A percentile compares a stretch with the other conserved stretches of the same genome.
These are phyloP conservation scores for Byasa hedistus DNA, from an alignment of 2,888 invertebrate species.

Conservation along the genomic window DNA sequence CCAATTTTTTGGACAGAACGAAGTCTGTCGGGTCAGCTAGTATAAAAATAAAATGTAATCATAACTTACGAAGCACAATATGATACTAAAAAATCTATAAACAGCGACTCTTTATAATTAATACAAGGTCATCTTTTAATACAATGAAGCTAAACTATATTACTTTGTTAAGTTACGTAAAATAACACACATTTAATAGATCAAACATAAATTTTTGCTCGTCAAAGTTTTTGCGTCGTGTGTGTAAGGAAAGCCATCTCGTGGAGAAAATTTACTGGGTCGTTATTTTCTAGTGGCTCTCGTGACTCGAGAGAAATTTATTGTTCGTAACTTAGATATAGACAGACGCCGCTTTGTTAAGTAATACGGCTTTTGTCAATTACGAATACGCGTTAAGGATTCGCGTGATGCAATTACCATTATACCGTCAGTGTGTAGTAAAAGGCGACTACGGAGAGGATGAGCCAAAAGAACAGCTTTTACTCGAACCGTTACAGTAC, in stretches of 20 bases:
- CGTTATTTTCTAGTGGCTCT: slow-evolving; percentile 48
- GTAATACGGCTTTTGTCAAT: background rate
- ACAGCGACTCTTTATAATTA: no score
- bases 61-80: no score
- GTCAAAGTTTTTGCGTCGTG: slow-evolving; percentile 2
- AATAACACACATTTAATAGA: no score
- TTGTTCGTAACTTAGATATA: slow-evolving; percentile 36
- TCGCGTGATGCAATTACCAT: background rate
- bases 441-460: no score
- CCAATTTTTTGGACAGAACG: no score
- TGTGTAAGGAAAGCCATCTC: slow-evolving; percentile 37
- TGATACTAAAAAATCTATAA: no score
- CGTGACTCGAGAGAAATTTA: slow-evolving; percentile 43
- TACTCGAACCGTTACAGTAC: no score
- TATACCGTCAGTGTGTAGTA: background rate
- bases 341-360: slow-evolving; percentile 15
- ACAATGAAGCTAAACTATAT: no score
- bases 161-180: no score
- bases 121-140: no score
- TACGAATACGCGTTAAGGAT: background rate
- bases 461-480: background rate
- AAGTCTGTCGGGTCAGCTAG: no score
- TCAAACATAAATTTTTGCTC: background rate
- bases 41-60: no score
- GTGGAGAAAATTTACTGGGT: slow-evolving; percentile 42